Evolutionary conservation across 1,140 invertebrate species (phyloP), one percentile per base, ranked within the genome.

Genomic region (Drosophila saltans): DNA sequence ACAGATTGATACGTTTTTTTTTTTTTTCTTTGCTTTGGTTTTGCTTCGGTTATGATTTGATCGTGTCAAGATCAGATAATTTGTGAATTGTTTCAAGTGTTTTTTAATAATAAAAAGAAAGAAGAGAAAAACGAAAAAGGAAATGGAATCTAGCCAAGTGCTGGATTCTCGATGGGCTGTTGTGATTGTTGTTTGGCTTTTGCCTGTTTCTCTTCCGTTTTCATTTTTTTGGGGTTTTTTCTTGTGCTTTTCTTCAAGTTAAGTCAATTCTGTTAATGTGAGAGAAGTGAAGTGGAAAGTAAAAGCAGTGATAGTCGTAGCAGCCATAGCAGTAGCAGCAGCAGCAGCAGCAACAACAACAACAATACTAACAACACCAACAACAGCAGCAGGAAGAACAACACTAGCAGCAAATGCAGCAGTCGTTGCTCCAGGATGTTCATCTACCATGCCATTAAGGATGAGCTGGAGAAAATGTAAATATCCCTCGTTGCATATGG

Each of bases 401-500:
- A 40, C 65, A 56, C 30, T 58, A 55, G n/a, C 58, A 64, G 58
- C 52, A 52, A 30, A 30, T 24, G 43, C 60, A 41, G 40, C 64
- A 45, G 40, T 28, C 33, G 67, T 39, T 43, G 56, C 66, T 36
- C 21, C 59, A 75, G 65, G 69, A 85, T 85, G 81, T 85, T 85
- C 66, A 83, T 91, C 40, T 76, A 70, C 43, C 65, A 78, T 60
- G 82, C 85, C 65, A 75, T 81, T 63, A 75, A 76, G 76, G 60
- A 80, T 84, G 80, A 88, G 59, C 70, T 84, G 56, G 69, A 78
- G 45, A 91, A 88, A 81, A 90, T 91, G 90, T 91, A 91, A 91
- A 69, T 80, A 78, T 69, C 55, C 5, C 2, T 1, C 4, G 6
- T 9, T 43, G 21, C 11, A 39, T 24, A 16, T 9, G 40, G 11